Percentiles rank a stretch among this genome's conserved stretches.
These are phyloP conservation scores for Leptopilina boulardi DNA, from an alignment of 1,140 invertebrate genomes.

Conservation along the genomic window DNA sequence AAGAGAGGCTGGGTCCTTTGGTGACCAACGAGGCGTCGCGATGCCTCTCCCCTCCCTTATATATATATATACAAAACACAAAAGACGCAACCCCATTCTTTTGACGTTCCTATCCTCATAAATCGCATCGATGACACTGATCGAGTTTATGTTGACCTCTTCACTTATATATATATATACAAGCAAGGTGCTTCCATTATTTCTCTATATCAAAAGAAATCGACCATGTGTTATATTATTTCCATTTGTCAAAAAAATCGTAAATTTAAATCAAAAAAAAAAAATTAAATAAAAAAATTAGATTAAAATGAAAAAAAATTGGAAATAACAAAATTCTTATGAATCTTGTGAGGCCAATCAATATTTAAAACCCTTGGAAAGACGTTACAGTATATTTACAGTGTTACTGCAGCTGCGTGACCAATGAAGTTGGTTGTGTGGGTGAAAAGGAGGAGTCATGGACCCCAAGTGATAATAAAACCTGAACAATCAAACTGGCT, in stretches of 20 bases:
- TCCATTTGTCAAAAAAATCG: too few relatives aligned
- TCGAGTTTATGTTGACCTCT: constrained; percentile 42
- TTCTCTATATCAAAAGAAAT: neutral
- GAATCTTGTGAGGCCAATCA: neutral
- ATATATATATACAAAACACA: constrained; percentile 48
- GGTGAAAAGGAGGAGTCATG: constrained; percentile 50
- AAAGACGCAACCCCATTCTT: constrained; percentile 57
- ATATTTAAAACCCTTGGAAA: constrained; percentile 37
- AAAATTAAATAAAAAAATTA: too few relatives aligned
- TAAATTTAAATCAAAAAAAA: too few relatives aligned
- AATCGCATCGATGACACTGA: constrained; percentile 27
- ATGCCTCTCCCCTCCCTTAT: constrained; percentile 50
- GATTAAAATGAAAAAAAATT: too few relatives aligned
- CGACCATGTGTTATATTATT: neutral
- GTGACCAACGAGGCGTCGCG: constrained; percentile 71
- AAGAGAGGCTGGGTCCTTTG: constrained; percentile 62
- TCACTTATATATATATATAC: too few relatives aligned
- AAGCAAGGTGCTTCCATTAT: constrained; percentile 42
- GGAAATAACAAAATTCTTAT: neutral
- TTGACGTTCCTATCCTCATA: constrained; percentile 35
- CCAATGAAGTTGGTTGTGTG: constrained; percentile 3
- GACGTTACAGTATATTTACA: constrained; percentile 40
- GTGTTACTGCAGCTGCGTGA: constrained; percentile 35
- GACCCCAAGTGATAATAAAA: constrained; percentile 67
- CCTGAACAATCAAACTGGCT: constrained; percentile 64